Conservation (phyloP, 2,113 vertebrate genomes). For the Haemorhous mexicanus region DNA sequence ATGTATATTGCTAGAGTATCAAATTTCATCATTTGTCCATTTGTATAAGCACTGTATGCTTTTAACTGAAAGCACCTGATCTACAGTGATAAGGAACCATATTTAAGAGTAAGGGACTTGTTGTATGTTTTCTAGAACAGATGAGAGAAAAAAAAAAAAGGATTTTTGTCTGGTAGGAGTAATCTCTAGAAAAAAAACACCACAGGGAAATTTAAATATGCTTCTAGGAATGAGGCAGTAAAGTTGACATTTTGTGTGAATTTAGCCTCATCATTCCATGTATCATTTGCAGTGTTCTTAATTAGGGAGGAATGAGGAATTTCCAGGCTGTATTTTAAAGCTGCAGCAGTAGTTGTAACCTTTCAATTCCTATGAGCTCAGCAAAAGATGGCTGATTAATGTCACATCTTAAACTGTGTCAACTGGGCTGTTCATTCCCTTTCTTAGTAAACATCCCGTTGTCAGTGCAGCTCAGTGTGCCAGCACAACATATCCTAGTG, state of each 20-base stretch:
- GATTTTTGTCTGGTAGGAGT: background rate
- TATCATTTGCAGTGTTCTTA: conserved; percentile 28
- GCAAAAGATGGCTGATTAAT: conserved; percentile 53
- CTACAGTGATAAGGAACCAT: background rate
- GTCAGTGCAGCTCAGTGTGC: background rate
- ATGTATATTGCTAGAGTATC: background rate
- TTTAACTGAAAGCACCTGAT: background rate
- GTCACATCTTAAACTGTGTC: conserved; percentile 21
- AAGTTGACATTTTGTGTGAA: background rate
- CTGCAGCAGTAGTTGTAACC: conserved; percentile 24
- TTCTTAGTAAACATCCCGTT: background rate
- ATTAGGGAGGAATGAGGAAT: conserved; percentile 47
- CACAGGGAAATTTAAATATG: background rate
- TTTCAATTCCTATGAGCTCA: conserved; percentile 50
- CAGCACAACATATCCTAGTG: background rate
- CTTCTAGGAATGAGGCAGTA: background rate
- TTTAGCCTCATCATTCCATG: background rate
- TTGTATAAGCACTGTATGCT: background rate
- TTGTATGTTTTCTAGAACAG: background rate
- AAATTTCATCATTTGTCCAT: background rate
- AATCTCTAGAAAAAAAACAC: background rate
- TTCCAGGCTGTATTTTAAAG: background rate
- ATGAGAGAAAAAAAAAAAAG: background rate
- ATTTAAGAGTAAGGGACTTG: background rate
- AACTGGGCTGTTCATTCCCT: background rate